phyloP scores from a whole-genome alignment of 2,113 vertebrate species.

The Tamias sibiricus region DNA sequence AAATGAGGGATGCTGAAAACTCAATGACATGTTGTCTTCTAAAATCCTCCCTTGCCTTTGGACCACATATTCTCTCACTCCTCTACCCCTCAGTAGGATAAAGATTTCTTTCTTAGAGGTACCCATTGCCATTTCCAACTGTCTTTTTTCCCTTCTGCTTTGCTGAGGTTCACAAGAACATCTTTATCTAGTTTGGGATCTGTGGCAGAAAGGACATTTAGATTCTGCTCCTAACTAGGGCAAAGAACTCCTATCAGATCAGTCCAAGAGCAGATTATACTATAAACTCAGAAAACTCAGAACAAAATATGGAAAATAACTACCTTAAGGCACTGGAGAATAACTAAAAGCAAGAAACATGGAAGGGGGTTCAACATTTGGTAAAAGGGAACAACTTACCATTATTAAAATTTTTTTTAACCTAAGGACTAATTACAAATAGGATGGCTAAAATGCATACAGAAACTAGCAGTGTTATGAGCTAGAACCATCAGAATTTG shows the following conservation, averaged over 20 bases:
- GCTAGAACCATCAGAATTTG: not conserved
- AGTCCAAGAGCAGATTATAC: not conserved
- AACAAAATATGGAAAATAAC: not conserved
- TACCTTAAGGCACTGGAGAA: not conserved
- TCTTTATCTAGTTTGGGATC: not conserved
- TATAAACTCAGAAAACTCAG: not conserved
- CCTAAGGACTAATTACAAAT: not conserved
- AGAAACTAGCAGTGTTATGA: not conserved
- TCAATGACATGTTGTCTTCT: not conserved
- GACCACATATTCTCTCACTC: not conserved
- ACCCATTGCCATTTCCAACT: not conserved
- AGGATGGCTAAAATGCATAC: not conserved
- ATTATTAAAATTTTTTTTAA: not conserved
- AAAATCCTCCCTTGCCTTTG: not conserved
- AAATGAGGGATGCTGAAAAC: not conserved
- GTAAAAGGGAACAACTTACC: not conserved
- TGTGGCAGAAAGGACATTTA: not conserved
- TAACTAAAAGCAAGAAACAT: not conserved
- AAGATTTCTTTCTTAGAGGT: not conserved
- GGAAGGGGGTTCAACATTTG: not conserved
- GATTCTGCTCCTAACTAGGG: not conserved
- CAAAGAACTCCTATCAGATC: not conserved
- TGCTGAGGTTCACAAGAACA: not conserved
- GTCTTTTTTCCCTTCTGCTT: not conserved
- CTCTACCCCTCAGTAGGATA: not conserved